phyloP scores from a whole-genome alignment of 2,888 invertebrate genomes.

The Noctua pronuba region DNA sequence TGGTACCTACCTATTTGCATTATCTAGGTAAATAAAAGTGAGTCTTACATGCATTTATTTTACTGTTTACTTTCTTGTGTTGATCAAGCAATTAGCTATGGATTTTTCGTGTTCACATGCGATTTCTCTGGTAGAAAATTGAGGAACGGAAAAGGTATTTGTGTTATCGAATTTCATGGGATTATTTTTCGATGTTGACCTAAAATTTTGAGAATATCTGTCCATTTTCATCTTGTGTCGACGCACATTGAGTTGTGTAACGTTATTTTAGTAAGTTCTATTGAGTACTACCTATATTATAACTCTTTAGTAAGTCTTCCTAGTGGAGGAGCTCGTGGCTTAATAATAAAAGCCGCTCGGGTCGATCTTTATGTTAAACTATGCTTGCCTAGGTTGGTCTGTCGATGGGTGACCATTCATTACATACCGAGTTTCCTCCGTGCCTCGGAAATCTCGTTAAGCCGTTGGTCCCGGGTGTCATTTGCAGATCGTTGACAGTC shows the following conservation, averaged over 20 bases:
- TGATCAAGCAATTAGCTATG: conserved; percentile 43
- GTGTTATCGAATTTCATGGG: conserved; percentile 46
- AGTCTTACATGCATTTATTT: conserved; percentile 34
- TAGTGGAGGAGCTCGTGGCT: too few relatives aligned
- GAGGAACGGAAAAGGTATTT: conserved; percentile 34
- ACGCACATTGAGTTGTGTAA: neutral
- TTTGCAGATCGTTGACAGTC: too few relatives aligned
- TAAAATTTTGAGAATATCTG: conserved; percentile 1
- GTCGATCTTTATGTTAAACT: too few relatives aligned
- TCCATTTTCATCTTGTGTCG: neutral
- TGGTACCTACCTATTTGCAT: neutral
- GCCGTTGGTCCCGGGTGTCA: too few relatives aligned
- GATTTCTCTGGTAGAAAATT: conserved; percentile 40
- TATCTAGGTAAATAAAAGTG: conserved; percentile 36
- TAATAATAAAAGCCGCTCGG: too few relatives aligned
- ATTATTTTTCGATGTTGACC: conserved; percentile 15
- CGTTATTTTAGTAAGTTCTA: neutral
- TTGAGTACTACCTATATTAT: too few relatives aligned
- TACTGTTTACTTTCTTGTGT: conserved; percentile 43
- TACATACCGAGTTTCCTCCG: too few relatives aligned
- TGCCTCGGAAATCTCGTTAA: too few relatives aligned
- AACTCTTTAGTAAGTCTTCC: too few relatives aligned
- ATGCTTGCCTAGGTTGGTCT: too few relatives aligned
- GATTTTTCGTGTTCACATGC: conserved; percentile 36
- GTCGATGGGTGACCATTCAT: too few relatives aligned